Base-by-base conservation (phyloP, 2,888 invertebrate genomes). In the Lochmaea crataegi region DNA sequence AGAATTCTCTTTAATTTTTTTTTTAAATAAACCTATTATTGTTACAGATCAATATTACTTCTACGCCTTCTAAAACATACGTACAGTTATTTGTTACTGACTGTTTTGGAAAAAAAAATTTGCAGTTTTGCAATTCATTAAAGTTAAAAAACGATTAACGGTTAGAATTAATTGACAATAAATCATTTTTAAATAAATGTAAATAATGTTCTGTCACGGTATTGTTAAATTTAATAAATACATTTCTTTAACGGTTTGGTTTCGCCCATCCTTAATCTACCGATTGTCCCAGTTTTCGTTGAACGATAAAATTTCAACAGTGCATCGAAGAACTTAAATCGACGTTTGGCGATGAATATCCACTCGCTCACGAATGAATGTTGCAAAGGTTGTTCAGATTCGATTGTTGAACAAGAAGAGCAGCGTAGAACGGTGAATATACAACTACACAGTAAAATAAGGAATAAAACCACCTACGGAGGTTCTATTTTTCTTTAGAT, bases 91-190 rank as follows among this genome's bases (percentile, higher is more conserved):
- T 45, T 38, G 32, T 38, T 38, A 9, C 41, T 51, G 11, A 18
- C 51, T 12, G 26, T 51, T 53, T 32, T 61, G 18, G 32, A 26
- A 61, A 38, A 61, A 38, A 63, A 69, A 53, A 63, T 38, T 22
- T 48, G 61, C 48, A 56, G 10, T 53, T 69, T 42, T 63, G 69
- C 60, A 61, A 68, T 53, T 69, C 63, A 64, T 69, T 53, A 69
- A 63, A 63, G 18, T 42, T 70, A 45, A 70, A 70, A 64, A 70
- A 70, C 69, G 57, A 64, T 70, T 70, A 70, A 70, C 70, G 42
- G 69, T 69, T 69, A 69, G 6, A 14, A 60, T 32, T 57, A 57
- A 70, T 38, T 32, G 32, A 64, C 45, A 64, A 69, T 70, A 70
- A 70, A 70, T 70, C 70, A 70, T 56, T 63, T 61, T 53, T 63